Percentiles rank a stretch among this genome's conserved stretches.
phyloP scores from a whole-genome alignment of 2,113 vertebrate genomes.

The Oreochromis spilurus region DNA sequence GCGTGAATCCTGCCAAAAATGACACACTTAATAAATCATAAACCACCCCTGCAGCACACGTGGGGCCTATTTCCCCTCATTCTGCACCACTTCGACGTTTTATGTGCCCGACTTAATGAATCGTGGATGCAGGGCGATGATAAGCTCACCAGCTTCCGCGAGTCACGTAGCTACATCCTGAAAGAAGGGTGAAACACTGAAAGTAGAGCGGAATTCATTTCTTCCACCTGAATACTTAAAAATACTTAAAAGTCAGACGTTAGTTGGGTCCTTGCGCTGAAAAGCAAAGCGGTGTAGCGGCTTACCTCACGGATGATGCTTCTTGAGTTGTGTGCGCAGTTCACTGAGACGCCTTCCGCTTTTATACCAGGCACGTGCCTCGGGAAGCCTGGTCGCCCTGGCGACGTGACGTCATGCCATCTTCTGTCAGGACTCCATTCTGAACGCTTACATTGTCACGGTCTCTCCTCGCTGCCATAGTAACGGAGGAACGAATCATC shows the following conservation, averaged over 20 bases:
- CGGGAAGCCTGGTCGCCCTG: conserved; percentile 53
- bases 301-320: conserved; percentile 60
- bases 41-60: background rate
- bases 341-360: background rate
- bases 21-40: background rate
- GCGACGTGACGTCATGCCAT: conserved; percentile 69
- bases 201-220: background rate
- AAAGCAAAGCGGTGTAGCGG: rapidly evolving
- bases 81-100: background rate
- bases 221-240: background rate
- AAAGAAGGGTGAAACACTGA: background rate
- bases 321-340: conserved; percentile 45
- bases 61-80: background rate
- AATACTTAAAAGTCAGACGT: background rate
- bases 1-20: background rate
- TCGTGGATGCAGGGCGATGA: background rate
- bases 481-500: background rate
- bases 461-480: conserved; percentile 18
- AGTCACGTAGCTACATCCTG: background rate
- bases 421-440: conserved; percentile 41
- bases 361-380: conserved; percentile 70
- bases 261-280: rapidly evolving
- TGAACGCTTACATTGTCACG: conserved; percentile 52
- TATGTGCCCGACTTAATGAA: background rate
- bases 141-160: background rate